phyloP scores from a whole-genome alignment of 2,113 vertebrate species.

The Notarius lentiginosus region DNA sequence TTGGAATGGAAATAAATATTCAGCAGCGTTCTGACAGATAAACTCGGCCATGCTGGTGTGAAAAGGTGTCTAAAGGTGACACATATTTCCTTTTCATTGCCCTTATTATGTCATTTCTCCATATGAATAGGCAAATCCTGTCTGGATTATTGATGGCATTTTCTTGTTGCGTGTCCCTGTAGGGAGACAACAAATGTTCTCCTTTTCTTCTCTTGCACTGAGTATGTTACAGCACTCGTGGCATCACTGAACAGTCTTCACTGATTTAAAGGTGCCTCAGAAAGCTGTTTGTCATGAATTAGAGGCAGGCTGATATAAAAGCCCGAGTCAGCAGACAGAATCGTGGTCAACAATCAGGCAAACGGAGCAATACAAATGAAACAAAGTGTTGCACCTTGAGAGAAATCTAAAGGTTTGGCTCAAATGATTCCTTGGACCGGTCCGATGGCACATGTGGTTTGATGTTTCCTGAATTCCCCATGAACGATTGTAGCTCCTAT shows the following conservation, averaged over 20 bases:
- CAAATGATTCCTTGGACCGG: background rate
- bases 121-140: constrained; percentile 36
- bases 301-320: background rate
- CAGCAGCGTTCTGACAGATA: constrained; percentile 66
- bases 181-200: constrained; percentile 26
- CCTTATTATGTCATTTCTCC: constrained; percentile 40
- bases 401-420: background rate
- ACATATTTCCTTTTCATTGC: constrained; percentile 17
- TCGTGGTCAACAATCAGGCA: background rate
- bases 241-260: constrained; percentile 25
- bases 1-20: constrained; percentile 69
- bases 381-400: background rate
- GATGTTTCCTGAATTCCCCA: background rate
- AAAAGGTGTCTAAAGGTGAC: constrained; percentile 16
- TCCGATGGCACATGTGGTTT: background rate
- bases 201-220: constrained; percentile 29
- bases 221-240: constrained; percentile 12
- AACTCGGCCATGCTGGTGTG: constrained; percentile 53
- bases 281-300: constrained; percentile 1
- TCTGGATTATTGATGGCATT: constrained; percentile 17
- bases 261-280: constrained; percentile 28
- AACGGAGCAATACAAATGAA: background rate
- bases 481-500: background rate
- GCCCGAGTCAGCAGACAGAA: background rate
- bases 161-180: constrained; percentile 2